phyloP scores from a whole-genome alignment of 2,113 vertebrate species.

The Pteruthius melanotis region DNA sequence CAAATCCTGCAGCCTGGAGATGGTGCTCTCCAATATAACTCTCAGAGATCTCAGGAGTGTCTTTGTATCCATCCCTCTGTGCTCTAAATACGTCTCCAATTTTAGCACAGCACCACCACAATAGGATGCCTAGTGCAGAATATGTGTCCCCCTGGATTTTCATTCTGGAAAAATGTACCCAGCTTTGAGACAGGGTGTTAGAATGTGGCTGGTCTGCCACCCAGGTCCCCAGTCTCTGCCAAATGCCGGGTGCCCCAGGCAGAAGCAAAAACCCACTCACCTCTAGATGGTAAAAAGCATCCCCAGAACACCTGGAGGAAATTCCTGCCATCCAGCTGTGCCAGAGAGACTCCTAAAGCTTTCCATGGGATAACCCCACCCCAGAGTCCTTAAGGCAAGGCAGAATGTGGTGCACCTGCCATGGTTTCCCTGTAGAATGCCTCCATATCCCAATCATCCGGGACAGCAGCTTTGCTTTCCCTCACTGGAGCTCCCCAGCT shows the following conservation, averaged over 20 bases:
- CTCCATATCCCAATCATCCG: background rate
- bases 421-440: background rate
- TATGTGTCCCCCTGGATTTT: background rate
- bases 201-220: background rate
- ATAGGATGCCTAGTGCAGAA: background rate
- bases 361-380: background rate
- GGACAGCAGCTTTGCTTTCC: background rate
- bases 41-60: background rate
- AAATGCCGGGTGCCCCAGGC: background rate
- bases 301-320: background rate
- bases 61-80: background rate
- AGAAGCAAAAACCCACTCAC: background rate
- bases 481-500: background rate
- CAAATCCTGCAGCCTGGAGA: background rate
- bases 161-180: background rate
- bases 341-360: background rate
- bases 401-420: background rate
- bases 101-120: background rate
- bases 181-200: background rate
- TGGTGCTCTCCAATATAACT: background rate
- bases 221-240: background rate
- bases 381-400: background rate
- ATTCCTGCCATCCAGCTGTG: background rate
- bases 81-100: background rate
- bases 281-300: background rate